Evolutionary conservation across 1,140 invertebrate species (phyloP).

Genomic region (Nixonia krombeini): DNA sequence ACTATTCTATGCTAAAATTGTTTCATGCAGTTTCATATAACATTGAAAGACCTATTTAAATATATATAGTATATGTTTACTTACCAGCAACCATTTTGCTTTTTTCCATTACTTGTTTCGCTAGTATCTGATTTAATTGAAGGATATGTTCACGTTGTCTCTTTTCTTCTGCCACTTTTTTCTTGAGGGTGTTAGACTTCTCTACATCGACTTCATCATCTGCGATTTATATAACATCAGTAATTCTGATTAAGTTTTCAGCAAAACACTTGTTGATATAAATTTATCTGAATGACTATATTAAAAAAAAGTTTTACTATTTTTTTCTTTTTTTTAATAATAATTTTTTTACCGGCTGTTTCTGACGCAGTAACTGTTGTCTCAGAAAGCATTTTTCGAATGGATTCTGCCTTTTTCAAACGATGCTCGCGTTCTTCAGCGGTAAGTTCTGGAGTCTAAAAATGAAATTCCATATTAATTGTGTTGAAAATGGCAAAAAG

Average conservation of each 20-base stretch:
- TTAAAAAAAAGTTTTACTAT: background rate
- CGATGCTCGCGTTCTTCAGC: conserved; percentile 86
- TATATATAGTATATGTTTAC: no score
- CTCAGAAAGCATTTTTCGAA: conserved; percentile 90
- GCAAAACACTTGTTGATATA: background rate
- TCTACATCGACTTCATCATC: conserved; percentile 63
- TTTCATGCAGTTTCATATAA: no score
- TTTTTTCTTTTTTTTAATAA: background rate
- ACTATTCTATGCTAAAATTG: no score
- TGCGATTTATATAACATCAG: no score
- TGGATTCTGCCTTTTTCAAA: conserved; percentile 89
- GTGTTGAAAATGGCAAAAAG: background rate
- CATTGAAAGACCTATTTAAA: no score
- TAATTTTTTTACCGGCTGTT: conserved; percentile 31
- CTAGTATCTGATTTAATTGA: conserved; percentile 90
- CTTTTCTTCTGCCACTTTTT: conserved; percentile 85
- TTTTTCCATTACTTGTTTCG: conserved; percentile 94
- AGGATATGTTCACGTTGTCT: conserved; percentile 88
- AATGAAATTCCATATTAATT: conserved; percentile 7
- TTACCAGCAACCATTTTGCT: conserved; percentile 94
- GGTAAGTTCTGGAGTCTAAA: conserved; percentile 81
- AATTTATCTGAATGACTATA: conserved; percentile 1
- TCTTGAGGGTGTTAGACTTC: conserved; percentile 65
- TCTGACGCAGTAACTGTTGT: conserved; percentile 69
- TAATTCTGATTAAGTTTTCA: background rate